Percentiles rank a stretch among this genome's conserved stretches.
Conservation (phyloP, 2,888 invertebrate genomes). For the Parasteatoda lunata region DNA sequence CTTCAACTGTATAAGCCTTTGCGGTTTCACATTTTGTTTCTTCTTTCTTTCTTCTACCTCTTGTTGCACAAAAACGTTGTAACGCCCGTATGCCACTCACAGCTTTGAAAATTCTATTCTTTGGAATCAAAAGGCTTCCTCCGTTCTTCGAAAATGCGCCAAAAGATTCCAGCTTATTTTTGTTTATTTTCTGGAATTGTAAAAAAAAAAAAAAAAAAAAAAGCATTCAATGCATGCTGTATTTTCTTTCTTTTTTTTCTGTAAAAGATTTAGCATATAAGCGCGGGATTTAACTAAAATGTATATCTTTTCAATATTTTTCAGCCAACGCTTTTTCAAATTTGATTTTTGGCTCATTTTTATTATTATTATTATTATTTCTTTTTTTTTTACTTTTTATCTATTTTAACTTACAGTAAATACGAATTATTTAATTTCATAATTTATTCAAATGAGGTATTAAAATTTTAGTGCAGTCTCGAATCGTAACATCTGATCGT, state of each 20-base stretch:
- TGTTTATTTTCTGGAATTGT: not conserved
- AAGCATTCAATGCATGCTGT: not conserved
- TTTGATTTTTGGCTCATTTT: too few species aligned
- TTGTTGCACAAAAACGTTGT: constrained; percentile 3
- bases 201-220: not conserved
- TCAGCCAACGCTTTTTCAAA: too few species aligned
- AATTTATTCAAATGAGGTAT: too few species aligned
- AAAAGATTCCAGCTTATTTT: not conserved
- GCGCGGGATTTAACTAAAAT: too few species aligned
- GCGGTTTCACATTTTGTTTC: not conserved
- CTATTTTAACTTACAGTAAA: too few species aligned
- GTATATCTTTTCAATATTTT: too few species aligned
- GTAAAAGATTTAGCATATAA: not conserved
- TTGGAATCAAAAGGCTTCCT: not conserved
- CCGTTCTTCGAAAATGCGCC: not conserved
- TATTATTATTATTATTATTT: too few species aligned
- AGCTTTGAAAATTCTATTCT: constrained; percentile 5
- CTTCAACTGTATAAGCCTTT: not conserved
- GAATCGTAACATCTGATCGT: too few species aligned
- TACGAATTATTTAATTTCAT: too few species aligned
- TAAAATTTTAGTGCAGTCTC: too few species aligned
- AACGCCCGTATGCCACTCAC: not conserved
- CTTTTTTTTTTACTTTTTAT: too few species aligned
- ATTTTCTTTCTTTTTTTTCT: not conserved
- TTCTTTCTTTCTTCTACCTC: not conserved